These are phyloP conservation scores for Poeciliopsis prolifica DNA, from an alignment of 2,113 vertebrate genomes.

Conservation along the genomic window DNA sequence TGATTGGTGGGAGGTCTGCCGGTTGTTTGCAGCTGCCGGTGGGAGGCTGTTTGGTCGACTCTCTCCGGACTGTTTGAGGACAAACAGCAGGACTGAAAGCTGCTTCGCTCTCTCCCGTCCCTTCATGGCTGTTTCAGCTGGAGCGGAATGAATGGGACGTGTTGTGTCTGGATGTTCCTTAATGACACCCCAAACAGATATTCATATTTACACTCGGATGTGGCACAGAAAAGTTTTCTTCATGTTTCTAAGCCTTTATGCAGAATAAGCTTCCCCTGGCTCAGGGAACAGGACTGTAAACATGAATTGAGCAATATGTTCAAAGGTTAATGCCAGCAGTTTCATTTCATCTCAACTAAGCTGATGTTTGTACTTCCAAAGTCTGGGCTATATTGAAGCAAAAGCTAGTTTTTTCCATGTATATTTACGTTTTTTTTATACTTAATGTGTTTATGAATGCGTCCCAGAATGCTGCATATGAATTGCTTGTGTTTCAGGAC, in stretches of 20 bases:
- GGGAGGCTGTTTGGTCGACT: conserved; percentile 49
- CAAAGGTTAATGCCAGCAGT: background rate
- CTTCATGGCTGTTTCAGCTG: conserved; percentile 42
- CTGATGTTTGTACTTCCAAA: background rate
- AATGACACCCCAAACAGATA: background rate
- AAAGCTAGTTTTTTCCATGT: too few species aligned
- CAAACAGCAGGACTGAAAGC: conserved; percentile 53
- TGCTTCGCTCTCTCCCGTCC: conserved; percentile 29
- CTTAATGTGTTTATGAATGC: too few species aligned
- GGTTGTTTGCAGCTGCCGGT: conserved; percentile 35
- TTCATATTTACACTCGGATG: too few species aligned
- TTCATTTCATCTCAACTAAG: background rate
- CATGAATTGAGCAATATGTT: background rate
- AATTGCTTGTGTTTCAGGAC: too few species aligned
- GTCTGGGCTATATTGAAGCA: too few species aligned
- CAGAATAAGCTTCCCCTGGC: background rate
- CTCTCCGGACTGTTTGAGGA: conserved; percentile 47
- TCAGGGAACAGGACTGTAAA: background rate
- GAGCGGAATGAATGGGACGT: background rate
- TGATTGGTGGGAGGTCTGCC: conserved; percentile 27
- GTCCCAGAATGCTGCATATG: too few species aligned
- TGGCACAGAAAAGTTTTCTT: background rate
- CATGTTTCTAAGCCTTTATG: background rate
- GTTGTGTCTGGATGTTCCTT: background rate
- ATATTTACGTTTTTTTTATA: too few species aligned